Percentiles rank a stretch among this genome's conserved stretches.
These are phyloP conservation scores for Nycticryphes semicollaris DNA, from an alignment of 2,113 vertebrate species.

Conservation along the genomic window DNA sequence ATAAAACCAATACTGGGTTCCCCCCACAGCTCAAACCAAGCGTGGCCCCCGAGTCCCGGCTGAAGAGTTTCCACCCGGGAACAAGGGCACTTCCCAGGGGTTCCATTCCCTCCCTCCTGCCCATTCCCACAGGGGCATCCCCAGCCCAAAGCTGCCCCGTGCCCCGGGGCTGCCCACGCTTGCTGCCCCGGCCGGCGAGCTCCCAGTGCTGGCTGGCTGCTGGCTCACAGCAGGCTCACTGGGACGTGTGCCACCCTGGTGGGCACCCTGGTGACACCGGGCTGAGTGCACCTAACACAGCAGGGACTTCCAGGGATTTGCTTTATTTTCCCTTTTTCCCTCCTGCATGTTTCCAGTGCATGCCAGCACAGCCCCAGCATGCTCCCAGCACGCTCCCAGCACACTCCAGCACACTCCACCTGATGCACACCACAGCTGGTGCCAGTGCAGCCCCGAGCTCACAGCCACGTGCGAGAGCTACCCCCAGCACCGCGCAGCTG, in stretches of 20 bases:
- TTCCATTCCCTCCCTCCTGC: neutral
- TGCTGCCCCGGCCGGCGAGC: fast-evolving
- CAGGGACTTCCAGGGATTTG: neutral
- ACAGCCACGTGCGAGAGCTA: fast-evolving
- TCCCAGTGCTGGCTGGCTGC: neutral
- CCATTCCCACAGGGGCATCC: neutral
- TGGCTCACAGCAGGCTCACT: neutral
- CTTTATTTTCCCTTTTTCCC: too few relatives aligned
- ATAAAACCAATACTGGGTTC: neutral
- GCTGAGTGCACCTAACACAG: neutral
- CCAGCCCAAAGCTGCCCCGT: neutral
- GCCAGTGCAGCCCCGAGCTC: neutral
- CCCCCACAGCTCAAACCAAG: neutral
- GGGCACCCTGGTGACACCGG: fast-evolving
- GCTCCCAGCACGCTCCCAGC: too few relatives aligned
- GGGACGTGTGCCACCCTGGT: fast-evolving
- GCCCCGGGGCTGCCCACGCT: fast-evolving
- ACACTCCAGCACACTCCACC: too few relatives aligned
- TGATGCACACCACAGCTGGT: neutral
- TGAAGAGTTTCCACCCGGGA: neutral
- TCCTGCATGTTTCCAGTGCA: too few relatives aligned
- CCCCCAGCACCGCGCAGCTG: fast-evolving
- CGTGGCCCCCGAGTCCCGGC: fast-evolving
- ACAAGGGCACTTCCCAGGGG: fast-evolving
- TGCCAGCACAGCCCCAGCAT: too few relatives aligned